phyloP scores from a whole-genome alignment of 2,888 invertebrate species.

The Phyllotreta striolata region DNA sequence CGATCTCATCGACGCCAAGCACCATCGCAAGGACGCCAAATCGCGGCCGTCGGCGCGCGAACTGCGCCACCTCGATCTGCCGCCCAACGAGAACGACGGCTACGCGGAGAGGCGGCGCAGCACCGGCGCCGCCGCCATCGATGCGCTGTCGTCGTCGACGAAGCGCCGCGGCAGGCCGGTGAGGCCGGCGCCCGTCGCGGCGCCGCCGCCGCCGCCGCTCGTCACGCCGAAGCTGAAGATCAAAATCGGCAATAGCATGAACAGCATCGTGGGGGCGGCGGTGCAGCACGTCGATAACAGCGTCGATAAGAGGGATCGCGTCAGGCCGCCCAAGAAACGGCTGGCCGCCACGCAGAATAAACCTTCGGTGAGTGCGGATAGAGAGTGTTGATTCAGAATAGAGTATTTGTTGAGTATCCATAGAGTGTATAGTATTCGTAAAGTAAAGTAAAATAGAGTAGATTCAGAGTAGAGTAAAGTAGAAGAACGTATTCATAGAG shows the following conservation, averaged over 20 bases:
- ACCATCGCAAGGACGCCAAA: slow-evolving; percentile 68
- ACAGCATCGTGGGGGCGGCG: slow-evolving; percentile 62
- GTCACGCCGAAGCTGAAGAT: slow-evolving; percentile 70
- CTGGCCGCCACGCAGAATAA: slow-evolving; percentile 66
- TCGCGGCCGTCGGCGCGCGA: slow-evolving; percentile 67
- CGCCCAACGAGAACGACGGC: slow-evolving; percentile 67
- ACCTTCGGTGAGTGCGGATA: slow-evolving; percentile 61
- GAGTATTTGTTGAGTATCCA: no score
- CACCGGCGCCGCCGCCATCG: slow-evolving; percentile 55
- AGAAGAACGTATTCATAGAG: no score
- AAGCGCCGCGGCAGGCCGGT: slow-evolving; percentile 60
- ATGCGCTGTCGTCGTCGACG: slow-evolving; percentile 47
- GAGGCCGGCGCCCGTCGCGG: slow-evolving; percentile 52
- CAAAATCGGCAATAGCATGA: slow-evolving; percentile 68
- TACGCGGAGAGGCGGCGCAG: slow-evolving; percentile 64
- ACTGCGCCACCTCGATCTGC: slow-evolving; percentile 70
- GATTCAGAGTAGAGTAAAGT: no score
- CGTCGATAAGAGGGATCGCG: slow-evolving; percentile 63
- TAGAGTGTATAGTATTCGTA: no score
- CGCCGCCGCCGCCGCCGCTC: slow-evolving; percentile 38
- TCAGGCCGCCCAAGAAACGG: slow-evolving; percentile 85
- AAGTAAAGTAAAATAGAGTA: no score
- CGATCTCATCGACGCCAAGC: slow-evolving; percentile 71
- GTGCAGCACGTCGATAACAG: slow-evolving; percentile 46
- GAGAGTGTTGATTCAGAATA: neutral